A percentile compares a stretch with the other conserved stretches of the same genome.
Conservation (phyloP, 1,140 invertebrate genomes). For the Diachasmimorpha longicaudata region DNA sequence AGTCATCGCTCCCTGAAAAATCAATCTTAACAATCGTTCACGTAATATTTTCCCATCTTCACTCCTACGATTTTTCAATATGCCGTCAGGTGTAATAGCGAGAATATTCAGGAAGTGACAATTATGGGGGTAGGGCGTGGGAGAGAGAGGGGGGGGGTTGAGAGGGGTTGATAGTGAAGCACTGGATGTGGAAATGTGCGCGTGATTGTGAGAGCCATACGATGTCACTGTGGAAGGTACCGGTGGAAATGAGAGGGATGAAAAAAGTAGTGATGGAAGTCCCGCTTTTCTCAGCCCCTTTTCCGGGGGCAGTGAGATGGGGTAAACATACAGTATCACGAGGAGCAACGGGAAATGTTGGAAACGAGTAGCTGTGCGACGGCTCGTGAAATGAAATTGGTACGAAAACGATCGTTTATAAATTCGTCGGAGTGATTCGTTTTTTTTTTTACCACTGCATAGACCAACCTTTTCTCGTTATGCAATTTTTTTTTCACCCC, state of each 20-base stretch:
- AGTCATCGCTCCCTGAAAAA: too few species aligned
- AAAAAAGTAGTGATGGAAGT: background rate
- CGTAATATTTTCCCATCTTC: too few species aligned
- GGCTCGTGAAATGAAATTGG: slow-evolving; percentile 34
- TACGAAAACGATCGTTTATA: slow-evolving; percentile 32
- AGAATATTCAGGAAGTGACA: slow-evolving; percentile 2
- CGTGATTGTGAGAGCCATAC: background rate
- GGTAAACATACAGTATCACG: background rate
- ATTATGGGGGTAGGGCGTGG: slow-evolving; percentile 4
- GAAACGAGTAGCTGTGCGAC: slow-evolving; percentile 32
- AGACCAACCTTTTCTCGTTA: background rate
- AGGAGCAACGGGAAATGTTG: slow-evolving; percentile 4
- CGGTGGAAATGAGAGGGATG: background rate
- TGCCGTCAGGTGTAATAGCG: background rate
- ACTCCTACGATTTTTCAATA: background rate
- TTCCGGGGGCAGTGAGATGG: background rate
- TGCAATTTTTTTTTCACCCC: background rate
- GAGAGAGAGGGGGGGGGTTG: background rate
- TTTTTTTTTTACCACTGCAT: background rate
- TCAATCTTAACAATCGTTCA: too few species aligned
- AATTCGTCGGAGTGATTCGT: slow-evolving; percentile 23
- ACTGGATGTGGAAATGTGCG: background rate
- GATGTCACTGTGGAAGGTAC: background rate
- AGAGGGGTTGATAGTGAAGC: background rate
- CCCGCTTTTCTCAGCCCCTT: background rate